Conservation (phyloP, 2,113 vertebrate species). For the Oophaga pumilio region DNA sequence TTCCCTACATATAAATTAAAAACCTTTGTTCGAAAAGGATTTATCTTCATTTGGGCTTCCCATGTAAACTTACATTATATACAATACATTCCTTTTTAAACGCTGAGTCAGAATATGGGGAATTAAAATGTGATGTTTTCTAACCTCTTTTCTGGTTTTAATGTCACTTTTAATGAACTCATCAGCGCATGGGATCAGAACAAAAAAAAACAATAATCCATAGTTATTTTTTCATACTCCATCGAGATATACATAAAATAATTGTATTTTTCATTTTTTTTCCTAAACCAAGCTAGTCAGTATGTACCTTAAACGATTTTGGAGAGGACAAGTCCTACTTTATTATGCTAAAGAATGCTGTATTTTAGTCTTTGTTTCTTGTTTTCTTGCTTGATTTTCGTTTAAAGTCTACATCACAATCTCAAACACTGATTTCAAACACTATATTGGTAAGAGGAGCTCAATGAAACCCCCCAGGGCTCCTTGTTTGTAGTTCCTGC, state of each 20-base stretch:
- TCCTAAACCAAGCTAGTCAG: background rate
- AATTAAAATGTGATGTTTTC: background rate
- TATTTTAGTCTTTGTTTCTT: background rate
- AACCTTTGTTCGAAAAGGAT: too few species aligned
- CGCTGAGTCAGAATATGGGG: too few species aligned
- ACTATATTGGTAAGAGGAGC: background rate
- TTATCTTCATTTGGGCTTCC: too few species aligned
- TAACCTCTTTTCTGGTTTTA: background rate
- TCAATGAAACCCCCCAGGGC: constrained; percentile 11
- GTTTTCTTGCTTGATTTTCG: constrained; percentile 13
- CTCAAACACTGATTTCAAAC: background rate
- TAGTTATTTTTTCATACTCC: background rate
- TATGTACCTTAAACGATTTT: background rate
- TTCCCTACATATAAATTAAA: too few species aligned
- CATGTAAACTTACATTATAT: too few species aligned
- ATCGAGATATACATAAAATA: background rate
- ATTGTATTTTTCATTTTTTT: background rate
- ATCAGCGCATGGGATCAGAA: background rate
- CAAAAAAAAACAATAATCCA: background rate
- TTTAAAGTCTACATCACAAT: background rate
- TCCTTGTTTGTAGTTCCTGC: constrained; percentile 19
- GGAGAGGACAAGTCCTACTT: background rate
- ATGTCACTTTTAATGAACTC: background rate
- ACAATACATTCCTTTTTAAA: too few species aligned
- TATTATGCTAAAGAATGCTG: background rate